Base-by-base conservation (phyloP, 2,113 vertebrate species). In the Rhea pennata region DNA sequence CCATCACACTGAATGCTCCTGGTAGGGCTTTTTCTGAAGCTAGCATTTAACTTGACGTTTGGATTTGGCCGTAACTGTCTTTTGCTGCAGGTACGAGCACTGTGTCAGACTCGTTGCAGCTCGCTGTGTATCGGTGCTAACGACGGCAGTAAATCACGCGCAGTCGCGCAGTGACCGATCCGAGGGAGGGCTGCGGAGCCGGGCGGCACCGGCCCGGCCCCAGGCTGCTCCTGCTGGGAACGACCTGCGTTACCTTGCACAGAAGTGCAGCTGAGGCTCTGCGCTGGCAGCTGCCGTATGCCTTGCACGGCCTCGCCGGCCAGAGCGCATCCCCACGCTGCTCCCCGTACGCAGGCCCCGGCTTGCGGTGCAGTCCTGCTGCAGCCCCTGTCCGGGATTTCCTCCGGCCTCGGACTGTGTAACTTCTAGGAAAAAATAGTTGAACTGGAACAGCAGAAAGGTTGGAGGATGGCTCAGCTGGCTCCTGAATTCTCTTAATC, bases 401-500 rank as follows among this genome's bases (percentile, higher is more conserved):
- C 64, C 59, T 39, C 80, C 12, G 82, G 36, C 36, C 36, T 36
- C 36, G 36, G 33, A 59, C 69, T 27, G 3, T 3, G 5, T 48
- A 31, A 5, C 31, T 66, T 17, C 2, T 0, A 16, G 39, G 24
- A 12, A 5, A 8, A 36, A 5, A 13, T 4, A 13, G 29, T 3
- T 33, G 48, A 19, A 33, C 1, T 2, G 31, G 61, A 40, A n/a
- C 6, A 29, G 51, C 72, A 51, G 70, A 39, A 53, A 69, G 22
- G 26, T 53, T 59, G 33, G 26, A n/a, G 23, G 54, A 62, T 2
- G 17, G 13, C 12, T 7, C 58, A 42, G 20, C 26, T 19, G 1
- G 31, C 2, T 50, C 53, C 69, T 64, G 14, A 92, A 92, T 95
- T 66, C 88, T 44, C 17, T 84, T 94, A 82, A 96, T 64, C 65